These are phyloP conservation scores for Drosophila melanica DNA, from an alignment of 1,140 invertebrate genomes.

Conservation along the genomic window DNA sequence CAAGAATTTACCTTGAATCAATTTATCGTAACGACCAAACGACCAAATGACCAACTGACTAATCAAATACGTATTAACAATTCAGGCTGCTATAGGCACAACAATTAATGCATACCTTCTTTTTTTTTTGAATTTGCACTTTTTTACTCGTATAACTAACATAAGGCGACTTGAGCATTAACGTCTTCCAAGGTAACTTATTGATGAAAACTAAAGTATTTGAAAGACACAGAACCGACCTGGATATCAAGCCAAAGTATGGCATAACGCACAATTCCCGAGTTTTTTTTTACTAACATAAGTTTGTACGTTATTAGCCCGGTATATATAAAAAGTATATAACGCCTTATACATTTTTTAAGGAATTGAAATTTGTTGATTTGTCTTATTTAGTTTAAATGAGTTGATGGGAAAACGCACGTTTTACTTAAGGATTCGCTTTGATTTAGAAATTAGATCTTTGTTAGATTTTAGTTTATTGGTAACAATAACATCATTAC, in stretches of 20 bases:
- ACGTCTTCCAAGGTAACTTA: constrained; percentile 39
- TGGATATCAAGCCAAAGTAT: constrained; percentile 26
- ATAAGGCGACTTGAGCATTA: constrained; percentile 22
- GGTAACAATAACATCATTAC: constrained; percentile 64
- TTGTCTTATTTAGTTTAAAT: not conserved
- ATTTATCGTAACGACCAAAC: constrained; percentile 18
- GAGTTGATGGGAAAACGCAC: not conserved
- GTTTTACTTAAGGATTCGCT: no score
- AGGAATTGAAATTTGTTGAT: constrained; percentile 1
- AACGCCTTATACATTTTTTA: constrained; percentile 45
- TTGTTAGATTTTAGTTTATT: constrained; percentile 53
- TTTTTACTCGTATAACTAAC: constrained; percentile 22
- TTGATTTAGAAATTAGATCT: not conserved
- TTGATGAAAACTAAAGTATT: constrained; percentile 42
- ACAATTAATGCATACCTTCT: constrained; percentile 28
- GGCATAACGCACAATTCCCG: constrained; percentile 48
- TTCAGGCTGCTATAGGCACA: constrained; percentile 18
- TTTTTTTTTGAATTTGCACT: constrained; percentile 26
- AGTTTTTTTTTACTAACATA: constrained; percentile 72
- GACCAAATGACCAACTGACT: constrained; percentile 12
- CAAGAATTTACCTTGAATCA: constrained; percentile 56
- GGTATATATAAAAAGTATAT: constrained; percentile 47
- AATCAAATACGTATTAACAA: constrained; percentile 26
- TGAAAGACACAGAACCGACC: constrained; percentile 17
- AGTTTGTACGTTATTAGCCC: constrained; percentile 54